Evolutionary conservation across 2,113 vertebrate genomes (phyloP).

Genomic region (Camelus bactrianus): DNA sequence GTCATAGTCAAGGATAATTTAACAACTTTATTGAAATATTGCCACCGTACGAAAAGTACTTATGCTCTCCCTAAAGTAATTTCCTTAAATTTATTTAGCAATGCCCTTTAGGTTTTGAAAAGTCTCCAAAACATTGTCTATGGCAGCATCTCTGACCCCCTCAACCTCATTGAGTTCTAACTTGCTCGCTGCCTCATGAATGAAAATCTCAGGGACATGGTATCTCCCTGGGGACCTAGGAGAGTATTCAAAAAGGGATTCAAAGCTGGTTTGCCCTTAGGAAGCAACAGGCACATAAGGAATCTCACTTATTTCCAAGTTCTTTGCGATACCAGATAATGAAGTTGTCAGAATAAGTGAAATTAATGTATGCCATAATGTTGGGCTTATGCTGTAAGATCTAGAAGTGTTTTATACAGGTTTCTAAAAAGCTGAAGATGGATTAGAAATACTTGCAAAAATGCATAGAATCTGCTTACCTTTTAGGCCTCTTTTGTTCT

Average conservation of each 20-base stretch:
- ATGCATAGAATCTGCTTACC: background rate
- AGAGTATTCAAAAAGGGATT: background rate
- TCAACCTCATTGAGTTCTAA: background rate
- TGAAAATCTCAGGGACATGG: background rate
- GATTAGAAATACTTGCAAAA: background rate
- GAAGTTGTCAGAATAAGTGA: background rate
- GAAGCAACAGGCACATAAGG: background rate
- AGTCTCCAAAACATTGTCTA: background rate
- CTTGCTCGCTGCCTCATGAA: background rate
- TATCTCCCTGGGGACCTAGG: background rate
- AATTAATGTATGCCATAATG: background rate
- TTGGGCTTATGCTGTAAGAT: background rate
- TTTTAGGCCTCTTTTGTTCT: background rate
- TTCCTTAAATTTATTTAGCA: background rate
- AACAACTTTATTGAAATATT: background rate
- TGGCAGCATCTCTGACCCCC: background rate
- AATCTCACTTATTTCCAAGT: constrained; percentile 11
- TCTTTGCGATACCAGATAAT: background rate
- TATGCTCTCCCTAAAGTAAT: background rate
- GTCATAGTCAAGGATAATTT: background rate
- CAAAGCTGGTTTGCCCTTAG: background rate
- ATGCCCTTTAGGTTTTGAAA: background rate
- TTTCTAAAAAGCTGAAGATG: background rate
- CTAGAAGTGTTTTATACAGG: background rate
- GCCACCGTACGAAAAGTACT: background rate